A percentile compares a stretch with the other conserved stretches of the same genome.
phyloP scores from a whole-genome alignment of 2,113 vertebrate species.

The Orthonyx spaldingii region DNA sequence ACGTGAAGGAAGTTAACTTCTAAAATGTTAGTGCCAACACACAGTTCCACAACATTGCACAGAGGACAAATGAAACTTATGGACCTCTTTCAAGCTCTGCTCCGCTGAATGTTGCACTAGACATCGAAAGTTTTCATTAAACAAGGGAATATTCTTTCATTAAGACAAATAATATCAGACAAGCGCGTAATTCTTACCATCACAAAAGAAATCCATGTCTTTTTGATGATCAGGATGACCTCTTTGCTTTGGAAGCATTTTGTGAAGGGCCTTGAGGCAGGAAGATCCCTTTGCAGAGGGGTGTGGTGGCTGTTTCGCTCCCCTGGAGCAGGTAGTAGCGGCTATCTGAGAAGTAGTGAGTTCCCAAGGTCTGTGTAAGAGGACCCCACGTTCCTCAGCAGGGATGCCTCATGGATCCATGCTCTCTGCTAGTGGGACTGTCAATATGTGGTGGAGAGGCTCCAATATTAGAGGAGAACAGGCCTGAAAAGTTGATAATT shows the following conservation, averaged over 20 bases:
- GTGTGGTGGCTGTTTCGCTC: rapidly evolving
- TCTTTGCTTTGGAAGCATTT: neutral
- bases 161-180: neutral
- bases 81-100: neutral
- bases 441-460: neutral
- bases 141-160: neutral
- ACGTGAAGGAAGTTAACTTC: neutral
- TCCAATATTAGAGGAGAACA: neutral
- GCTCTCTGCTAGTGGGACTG: neutral
- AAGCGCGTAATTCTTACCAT: neutral
- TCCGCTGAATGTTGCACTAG: neutral
- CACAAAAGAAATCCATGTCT: neutral
- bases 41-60: neutral
- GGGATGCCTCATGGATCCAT: neutral
- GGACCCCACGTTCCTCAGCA: neutral
- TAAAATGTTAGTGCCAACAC: neutral
- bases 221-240: neutral
- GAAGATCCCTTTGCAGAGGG: neutral
- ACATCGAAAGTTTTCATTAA: neutral
- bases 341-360: neutral
- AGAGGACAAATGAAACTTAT: neutral
- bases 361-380: neutral
- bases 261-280: neutral
- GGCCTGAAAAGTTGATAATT: neutral
- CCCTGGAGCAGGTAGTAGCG: neutral